Percentiles rank a stretch among this genome's conserved stretches.
phyloP scores from a whole-genome alignment of 2,113 vertebrate species.

The Equus quagga region DNA sequence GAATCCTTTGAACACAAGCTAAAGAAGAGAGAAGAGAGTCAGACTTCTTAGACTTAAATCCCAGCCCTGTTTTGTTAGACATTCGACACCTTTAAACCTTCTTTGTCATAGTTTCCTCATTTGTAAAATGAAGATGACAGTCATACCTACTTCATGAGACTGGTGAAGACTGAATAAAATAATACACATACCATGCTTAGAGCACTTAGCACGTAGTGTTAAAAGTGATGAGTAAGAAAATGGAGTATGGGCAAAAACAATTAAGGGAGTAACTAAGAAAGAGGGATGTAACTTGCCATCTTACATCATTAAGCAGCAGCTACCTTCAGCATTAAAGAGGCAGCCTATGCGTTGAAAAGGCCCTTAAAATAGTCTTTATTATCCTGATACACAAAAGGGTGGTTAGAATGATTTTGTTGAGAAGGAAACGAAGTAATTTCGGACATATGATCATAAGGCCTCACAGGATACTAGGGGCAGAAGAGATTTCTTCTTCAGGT shows the following conservation, averaged over 20 bases:
- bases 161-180: neutral
- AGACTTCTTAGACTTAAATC: neutral
- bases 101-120: neutral
- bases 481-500: neutral
- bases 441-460: neutral
- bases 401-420: neutral
- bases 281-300: neutral
- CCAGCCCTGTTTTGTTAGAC: neutral
- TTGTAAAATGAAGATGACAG: neutral
- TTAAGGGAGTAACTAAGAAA: neutral
- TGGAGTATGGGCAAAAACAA: neutral
- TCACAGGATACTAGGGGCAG: neutral
- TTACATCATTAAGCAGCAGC: neutral
- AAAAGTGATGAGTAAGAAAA: neutral
- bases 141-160: neutral
- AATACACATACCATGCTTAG: neutral
- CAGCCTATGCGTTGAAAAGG: neutral
- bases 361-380: neutral
- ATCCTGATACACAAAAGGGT: neutral
- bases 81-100: neutral
- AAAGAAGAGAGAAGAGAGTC: neutral
- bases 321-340: neutral
- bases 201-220: neutral
- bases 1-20: neutral
- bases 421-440: neutral